Base-by-base conservation (phyloP, 2,888 invertebrate species). In the Scaptomyza polygonia region DNA sequence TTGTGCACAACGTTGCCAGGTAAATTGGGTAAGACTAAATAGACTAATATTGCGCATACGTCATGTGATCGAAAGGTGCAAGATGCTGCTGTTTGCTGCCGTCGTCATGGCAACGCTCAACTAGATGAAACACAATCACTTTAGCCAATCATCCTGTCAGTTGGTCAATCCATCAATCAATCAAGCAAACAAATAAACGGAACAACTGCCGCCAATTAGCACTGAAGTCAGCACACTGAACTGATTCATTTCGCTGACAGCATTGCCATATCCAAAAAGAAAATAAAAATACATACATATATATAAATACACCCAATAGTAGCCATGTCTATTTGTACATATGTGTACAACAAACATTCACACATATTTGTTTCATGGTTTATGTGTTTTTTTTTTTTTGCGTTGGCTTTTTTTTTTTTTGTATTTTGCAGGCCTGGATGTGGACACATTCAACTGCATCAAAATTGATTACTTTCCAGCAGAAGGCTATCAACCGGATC, bases 391-490 rank as follows among this genome's bases (percentile, higher is more conserved):
- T n/a, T n/a, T 11, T 21, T 52, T 12, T 56, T 40, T 21, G 5
- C 32, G 8, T 21, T 21, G 1, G 21, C 3, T 21, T 21, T 21
- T 21, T 21, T 21, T 1, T n/a, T 52, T 25, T 53, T 40, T 27
- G 4, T 5, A 25, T 25, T 5, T 5, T 34, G 0, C 56, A 84
- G 80, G 79, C 4, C 39, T 44, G 6, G 91, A 90, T 59, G 73
- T 86, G 47, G 91, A 91, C 44, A 81, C 90, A 12, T 91, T 89
- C 73, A 91, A 89, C 70, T 97, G 97, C 92, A 93, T 94, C 89
- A 95, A 95, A 92, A 97, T 97, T 80, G 96, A 97, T 89, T 97
- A 97, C 92, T 97, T 97, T 90, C 95, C 97, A 8, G 93, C 95
- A 86, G 97, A 97, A 86, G 96, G 96, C 85, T 97, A 97, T 92